Conservation (phyloP, 2,888 invertebrate species). For the Thalpophila matura region DNA sequence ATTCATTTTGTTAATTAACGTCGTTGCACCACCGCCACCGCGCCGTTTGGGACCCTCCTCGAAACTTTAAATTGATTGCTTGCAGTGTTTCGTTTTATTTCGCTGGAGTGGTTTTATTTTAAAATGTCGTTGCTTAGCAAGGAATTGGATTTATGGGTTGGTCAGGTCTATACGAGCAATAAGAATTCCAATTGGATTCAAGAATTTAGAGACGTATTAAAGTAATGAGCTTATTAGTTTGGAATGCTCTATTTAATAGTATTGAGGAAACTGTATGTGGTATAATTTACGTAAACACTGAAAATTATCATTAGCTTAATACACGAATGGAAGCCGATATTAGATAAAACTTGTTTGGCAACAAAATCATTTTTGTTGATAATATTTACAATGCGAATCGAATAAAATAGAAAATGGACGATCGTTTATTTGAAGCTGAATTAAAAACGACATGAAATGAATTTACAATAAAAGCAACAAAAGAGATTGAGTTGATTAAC, state of each 20-base stretch:
- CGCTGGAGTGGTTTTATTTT: constrained; percentile 13
- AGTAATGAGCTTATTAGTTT: constrained; percentile 15
- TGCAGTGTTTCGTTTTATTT: constrained; percentile 22
- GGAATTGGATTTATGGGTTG: constrained; percentile 27
- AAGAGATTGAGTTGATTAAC: constrained; percentile 8
- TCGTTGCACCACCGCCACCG: constrained; percentile 32
- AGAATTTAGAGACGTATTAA: not conserved
- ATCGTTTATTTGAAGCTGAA: constrained; percentile 7
- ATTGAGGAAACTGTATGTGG: constrained; percentile 3
- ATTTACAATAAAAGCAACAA: constrained; percentile 4
- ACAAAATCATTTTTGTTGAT: constrained; percentile 16
- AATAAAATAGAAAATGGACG: constrained; percentile 5
- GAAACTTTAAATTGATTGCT: constrained; percentile 40
- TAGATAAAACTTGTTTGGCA: constrained; percentile 46
- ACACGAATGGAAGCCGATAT: constrained; percentile 40
- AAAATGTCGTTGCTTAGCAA: constrained; percentile 16
- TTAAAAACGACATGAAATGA: constrained; percentile 14
- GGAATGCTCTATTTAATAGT: constrained; percentile 7
- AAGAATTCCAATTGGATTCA: not conserved
- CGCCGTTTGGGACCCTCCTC: constrained; percentile 29
- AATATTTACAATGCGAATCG: constrained; percentile 8
- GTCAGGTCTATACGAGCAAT: not conserved
- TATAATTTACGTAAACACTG: constrained; percentile 6
- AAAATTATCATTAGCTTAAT: constrained; percentile 21
- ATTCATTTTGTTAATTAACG: constrained; percentile 61